Percentiles rank a stretch among this genome's conserved stretches.
phyloP scores from a whole-genome alignment of 1,140 invertebrate species.

The Drosophila pandora region DNA sequence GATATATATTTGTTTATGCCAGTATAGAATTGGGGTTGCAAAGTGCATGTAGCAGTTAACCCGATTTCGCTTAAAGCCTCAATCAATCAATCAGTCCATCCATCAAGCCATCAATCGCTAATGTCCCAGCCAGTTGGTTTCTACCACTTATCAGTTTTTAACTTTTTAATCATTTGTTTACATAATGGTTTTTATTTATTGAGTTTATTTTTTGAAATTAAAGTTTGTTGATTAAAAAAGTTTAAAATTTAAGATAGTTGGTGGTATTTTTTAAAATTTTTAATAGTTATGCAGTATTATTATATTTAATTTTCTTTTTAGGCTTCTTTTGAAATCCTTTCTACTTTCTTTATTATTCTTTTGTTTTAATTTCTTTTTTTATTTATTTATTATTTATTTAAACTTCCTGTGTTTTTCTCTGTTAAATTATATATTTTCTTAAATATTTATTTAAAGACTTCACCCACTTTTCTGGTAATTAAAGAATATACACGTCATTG shows the following conservation, averaged over 20 bases:
- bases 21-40: constrained; percentile 15
- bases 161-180: constrained; percentile 29
- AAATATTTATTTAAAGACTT: constrained; percentile 2
- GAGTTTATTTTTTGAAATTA: neutral
- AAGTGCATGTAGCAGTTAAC: constrained; percentile 44
- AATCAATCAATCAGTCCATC: constrained; percentile 34
- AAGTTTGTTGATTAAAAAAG: no score
- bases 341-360: no score
- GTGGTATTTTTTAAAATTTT: neutral
- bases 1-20: constrained; percentile 3
- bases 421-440: neutral
- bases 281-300: neutral
- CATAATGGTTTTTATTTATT: constrained; percentile 6
- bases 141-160: constrained; percentile 34
- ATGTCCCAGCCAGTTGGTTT: constrained; percentile 47
- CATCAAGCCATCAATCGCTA: constrained; percentile 38
- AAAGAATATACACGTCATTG: constrained; percentile 11
- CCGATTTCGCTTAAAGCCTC: constrained; percentile 22
- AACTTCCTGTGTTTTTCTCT: neutral
- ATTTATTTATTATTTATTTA: neutral
- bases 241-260: constrained; percentile 23
- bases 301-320: no score
- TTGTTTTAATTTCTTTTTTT: neutral
- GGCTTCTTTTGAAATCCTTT: no score
- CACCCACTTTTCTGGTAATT: constrained; percentile 13